These are phyloP conservation scores for Solea senegalensis DNA, from an alignment of 2,113 vertebrate genomes.

Conservation along the genomic window DNA sequence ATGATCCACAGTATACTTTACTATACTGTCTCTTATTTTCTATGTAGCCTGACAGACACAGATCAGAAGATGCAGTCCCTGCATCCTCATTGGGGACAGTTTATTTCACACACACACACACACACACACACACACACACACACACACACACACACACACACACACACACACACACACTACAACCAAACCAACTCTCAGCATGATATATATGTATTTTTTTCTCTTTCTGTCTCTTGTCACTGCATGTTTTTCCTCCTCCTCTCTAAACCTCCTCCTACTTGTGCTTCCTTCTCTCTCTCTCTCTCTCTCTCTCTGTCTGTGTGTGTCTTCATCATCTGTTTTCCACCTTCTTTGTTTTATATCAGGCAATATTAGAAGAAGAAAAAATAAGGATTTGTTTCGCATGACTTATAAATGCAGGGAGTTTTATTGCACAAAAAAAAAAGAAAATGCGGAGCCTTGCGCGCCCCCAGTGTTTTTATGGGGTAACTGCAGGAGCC, in stretches of 20 bases:
- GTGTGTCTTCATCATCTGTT: background rate
- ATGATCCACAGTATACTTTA: slow-evolving; percentile 36
- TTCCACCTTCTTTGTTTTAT: slow-evolving; percentile 17
- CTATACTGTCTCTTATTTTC: slow-evolving; percentile 16
- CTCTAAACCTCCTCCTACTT: slow-evolving; percentile 27
- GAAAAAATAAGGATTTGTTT: slow-evolving; percentile 67
- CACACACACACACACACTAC: slow-evolving; percentile 30
- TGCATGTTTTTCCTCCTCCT: slow-evolving; percentile 24
- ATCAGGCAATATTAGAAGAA: slow-evolving; percentile 60
- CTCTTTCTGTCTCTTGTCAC: slow-evolving; percentile 56
- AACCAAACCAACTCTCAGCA: slow-evolving; percentile 79
- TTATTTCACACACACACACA: slow-evolving; percentile 48
- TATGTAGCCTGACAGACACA: slow-evolving; percentile 47
- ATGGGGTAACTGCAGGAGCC: slow-evolving; percentile 80
- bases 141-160: no score
- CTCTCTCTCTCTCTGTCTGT: slow-evolving; percentile 14
- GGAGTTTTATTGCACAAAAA: slow-evolving; percentile 86
- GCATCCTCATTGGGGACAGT: slow-evolving; percentile 69
- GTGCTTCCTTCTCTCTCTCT: slow-evolving; percentile 31
- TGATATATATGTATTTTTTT: slow-evolving; percentile 44
- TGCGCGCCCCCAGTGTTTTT: slow-evolving; percentile 78
- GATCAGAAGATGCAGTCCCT: slow-evolving; percentile 54
- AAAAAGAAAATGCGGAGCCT: slow-evolving; percentile 67
- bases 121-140: no score
- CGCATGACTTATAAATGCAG: slow-evolving; percentile 83